A percentile compares a stretch with the other conserved stretches of the same genome.
phyloP scores from a whole-genome alignment of 2,797 vertebrate species.

The Hapalemur alaotrensis region DNA sequence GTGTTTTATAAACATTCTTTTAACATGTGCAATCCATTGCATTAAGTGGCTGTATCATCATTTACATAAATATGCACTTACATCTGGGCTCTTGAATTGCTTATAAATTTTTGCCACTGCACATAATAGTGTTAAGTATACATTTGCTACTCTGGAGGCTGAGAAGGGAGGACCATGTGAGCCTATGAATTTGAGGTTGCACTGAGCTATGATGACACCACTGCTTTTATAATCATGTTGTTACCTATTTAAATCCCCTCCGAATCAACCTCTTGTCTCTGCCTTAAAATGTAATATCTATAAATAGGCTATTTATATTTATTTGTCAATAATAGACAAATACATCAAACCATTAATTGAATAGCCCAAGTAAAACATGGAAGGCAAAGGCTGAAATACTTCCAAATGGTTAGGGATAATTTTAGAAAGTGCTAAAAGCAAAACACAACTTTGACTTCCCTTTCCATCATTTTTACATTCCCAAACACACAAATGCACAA shows the following conservation, averaged over 20 bases:
- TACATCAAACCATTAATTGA: background rate
- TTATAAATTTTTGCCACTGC: background rate
- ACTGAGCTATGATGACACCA: no score
- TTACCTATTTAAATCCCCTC: background rate
- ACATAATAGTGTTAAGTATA: background rate
- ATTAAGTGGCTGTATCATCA: background rate
- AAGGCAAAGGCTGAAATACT: background rate
- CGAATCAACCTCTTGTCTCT: background rate
- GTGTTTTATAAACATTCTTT: background rate
- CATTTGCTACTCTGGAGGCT: no score
- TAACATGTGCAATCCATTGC: background rate
- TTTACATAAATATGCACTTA: background rate
- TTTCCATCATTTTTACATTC: background rate
- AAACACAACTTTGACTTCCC: background rate
- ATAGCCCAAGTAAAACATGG: background rate
- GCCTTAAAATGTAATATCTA: background rate
- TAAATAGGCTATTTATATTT: background rate
- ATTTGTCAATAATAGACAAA: background rate
- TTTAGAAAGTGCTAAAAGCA: background rate
- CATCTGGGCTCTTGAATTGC: background rate
- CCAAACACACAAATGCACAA: background rate
- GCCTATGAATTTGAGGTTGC: no score
- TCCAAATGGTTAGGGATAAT: background rate
- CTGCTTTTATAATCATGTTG: background rate
- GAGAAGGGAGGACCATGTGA: no score